phyloP scores from a whole-genome alignment of 2,888 invertebrate genomes.

The Latrodectus elegans region DNA sequence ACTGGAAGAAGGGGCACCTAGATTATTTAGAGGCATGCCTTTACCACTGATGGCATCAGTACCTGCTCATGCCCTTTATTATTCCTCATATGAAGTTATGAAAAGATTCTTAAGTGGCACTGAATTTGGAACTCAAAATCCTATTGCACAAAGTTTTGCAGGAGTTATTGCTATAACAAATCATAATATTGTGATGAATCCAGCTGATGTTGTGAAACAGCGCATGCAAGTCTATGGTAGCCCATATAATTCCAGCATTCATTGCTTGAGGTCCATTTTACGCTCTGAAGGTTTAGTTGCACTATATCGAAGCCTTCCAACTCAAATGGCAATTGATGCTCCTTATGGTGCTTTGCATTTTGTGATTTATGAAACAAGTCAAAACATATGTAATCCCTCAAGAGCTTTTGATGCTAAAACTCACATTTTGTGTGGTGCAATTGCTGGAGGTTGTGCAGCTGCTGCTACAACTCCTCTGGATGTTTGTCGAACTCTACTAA shows the following conservation, averaged over 20 bases:
- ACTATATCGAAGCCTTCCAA: conserved; percentile 41
- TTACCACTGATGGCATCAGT: conserved; percentile 23
- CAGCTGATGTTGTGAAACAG: conserved; percentile 49
- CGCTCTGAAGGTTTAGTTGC: conserved; percentile 22
- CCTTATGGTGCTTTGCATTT: conserved; percentile 49
- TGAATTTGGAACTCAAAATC: conserved; percentile 31
- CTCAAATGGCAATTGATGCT: conserved; percentile 49
- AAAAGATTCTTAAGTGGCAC: conserved; percentile 42
- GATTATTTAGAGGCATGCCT: conserved; percentile 37
- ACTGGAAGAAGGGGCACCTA: conserved; percentile 27
- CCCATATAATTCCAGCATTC: conserved; percentile 28
- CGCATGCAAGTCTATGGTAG: conserved; percentile 49
- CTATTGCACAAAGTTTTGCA: conserved; percentile 22
- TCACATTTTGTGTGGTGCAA: conserved; percentile 31
- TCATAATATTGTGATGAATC: conserved; percentile 55
- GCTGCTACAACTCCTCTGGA: conserved; percentile 47
- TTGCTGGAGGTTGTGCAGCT: conserved; percentile 47
- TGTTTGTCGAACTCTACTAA: conserved; percentile 45
- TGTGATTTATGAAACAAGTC: conserved; percentile 42
- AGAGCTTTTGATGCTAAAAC: conserved; percentile 40
- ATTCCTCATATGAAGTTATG: conserved; percentile 35
- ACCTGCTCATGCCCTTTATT: conserved; percentile 51
- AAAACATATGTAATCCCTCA: conserved; percentile 29
- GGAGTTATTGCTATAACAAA: conserved; percentile 38
- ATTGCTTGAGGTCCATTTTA: conserved; percentile 22